Percentiles rank a stretch among this genome's conserved stretches.
These are phyloP conservation scores for Umimayanthus chanpuru DNA, from an alignment of 92 coral and sea anemone species.

Conservation along the genomic window DNA sequence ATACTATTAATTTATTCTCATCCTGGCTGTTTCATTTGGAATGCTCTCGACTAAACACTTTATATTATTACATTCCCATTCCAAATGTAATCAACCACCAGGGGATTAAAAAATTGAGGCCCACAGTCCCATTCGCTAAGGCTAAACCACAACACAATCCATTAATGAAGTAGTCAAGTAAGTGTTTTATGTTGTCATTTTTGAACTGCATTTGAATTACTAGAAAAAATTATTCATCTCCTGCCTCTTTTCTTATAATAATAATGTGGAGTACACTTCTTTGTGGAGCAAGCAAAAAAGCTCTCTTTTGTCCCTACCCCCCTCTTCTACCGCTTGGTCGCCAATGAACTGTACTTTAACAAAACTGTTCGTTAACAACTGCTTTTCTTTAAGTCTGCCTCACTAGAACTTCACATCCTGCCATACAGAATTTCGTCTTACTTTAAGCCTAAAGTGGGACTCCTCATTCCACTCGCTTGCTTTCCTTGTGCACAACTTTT, in stretches of 20 bases:
- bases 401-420: constrained; percentile 60
- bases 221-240: constrained; percentile 55
- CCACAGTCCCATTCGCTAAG: constrained; percentile 64
- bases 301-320: constrained; percentile 27
- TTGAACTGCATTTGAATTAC: constrained; percentile 55
- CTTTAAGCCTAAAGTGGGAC: constrained; percentile 55
- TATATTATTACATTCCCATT: constrained; percentile 45
- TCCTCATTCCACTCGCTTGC: constrained; percentile 40
- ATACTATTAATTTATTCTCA: constrained; percentile 29
- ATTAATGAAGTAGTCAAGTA: constrained; percentile 61
- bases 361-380: constrained; percentile 39
- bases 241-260: constrained; percentile 15
- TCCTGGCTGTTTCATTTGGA: constrained; percentile 42
- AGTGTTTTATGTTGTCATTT: no score
- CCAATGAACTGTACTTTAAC: constrained; percentile 38
- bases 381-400: constrained; percentile 53
- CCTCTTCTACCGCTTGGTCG: constrained; percentile 42
- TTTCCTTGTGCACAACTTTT: constrained; percentile 45
- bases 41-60: constrained; percentile 51
- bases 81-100: constrained; percentile 62
- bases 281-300: constrained; percentile 33
- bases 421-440: constrained; percentile 56
- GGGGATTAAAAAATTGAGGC: constrained; percentile 64
- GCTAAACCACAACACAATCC: constrained; percentile 65
- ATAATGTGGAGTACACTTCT: constrained; percentile 29